Conservation (phyloP, 2,797 vertebrate genomes). For the Mionectes olivaceus region DNA sequence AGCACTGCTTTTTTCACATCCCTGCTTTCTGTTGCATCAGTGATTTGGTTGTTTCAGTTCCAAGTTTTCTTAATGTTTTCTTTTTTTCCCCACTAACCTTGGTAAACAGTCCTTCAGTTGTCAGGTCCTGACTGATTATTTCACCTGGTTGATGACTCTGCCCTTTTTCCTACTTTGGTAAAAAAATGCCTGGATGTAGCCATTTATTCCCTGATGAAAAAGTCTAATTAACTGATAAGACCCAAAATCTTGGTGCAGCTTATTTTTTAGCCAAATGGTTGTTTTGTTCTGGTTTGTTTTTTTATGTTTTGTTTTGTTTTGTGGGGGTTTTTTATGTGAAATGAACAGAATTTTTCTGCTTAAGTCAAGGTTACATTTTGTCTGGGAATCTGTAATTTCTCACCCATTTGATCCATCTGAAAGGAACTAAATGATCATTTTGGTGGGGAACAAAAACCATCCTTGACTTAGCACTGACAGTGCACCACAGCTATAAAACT, state of each 20-base stretch:
- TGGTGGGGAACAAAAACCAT: not conserved
- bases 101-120: not conserved
- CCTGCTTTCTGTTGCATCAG: not conserved
- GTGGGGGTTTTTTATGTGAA: not conserved
- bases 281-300: not conserved
- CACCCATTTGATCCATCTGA: not conserved
- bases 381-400: not conserved
- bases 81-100: not conserved
- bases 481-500: not conserved
- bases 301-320: not conserved
- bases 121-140: not conserved
- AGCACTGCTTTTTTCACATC: not conserved
- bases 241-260: not conserved
- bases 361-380: not conserved
- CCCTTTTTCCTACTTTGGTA: conserved; percentile 7
- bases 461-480: not conserved
- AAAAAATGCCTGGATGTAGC: not conserved
- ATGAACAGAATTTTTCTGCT: not conserved
- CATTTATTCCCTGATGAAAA: not conserved
- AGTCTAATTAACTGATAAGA: not conserved
- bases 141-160: not conserved
- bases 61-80: not conserved
- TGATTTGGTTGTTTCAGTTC: conserved; percentile 41
- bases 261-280: not conserved
- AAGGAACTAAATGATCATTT: not conserved